These are phyloP conservation scores for Elaeidobius kamerunicus DNA, from an alignment of 2,888 invertebrate genomes.

Conservation along the genomic window DNA sequence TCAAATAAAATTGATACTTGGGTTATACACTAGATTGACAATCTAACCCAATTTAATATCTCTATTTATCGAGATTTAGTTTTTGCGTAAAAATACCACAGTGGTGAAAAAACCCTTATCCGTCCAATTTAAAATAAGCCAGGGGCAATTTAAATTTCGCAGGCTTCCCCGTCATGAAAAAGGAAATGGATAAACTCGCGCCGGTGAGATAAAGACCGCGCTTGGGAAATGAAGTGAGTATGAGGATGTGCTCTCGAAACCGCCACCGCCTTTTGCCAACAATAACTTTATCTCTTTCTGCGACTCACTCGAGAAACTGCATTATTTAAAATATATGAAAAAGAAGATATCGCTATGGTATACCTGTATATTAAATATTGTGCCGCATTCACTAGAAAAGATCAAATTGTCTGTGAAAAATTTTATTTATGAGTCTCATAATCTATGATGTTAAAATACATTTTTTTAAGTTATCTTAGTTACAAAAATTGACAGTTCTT, in stretches of 20 bases:
- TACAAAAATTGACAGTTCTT: too few species aligned
- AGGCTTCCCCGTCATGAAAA: slow-evolving; percentile 25
- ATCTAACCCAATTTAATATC: too few species aligned
- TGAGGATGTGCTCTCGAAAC: slow-evolving; percentile 28
- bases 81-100: slow-evolving; percentile 3
- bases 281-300: slow-evolving; percentile 49
- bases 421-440: slow-evolving; percentile 22
- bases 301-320: slow-evolving; percentile 25
- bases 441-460: not conserved
- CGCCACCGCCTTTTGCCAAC: slow-evolving; percentile 44
- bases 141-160: slow-evolving; percentile 28
- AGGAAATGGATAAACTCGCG: slow-evolving; percentile 33
- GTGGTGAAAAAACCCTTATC: slow-evolving; percentile 23
- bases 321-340: slow-evolving; percentile 30
- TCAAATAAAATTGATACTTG: too few species aligned
- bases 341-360: slow-evolving; percentile 22
- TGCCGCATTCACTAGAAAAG: slow-evolving; percentile 10
- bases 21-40: too few species aligned
- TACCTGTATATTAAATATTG: slow-evolving; percentile 23
- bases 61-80: not conserved
- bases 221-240: slow-evolving; percentile 33
- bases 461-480: too few species aligned
- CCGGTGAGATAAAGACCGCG: slow-evolving; percentile 30
- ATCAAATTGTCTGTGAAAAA: slow-evolving; percentile 25
- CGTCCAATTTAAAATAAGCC: slow-evolving; percentile 30